Base-by-base conservation (phyloP, 2,797 vertebrate genomes). In the Rhinoraja longicauda region DNA sequence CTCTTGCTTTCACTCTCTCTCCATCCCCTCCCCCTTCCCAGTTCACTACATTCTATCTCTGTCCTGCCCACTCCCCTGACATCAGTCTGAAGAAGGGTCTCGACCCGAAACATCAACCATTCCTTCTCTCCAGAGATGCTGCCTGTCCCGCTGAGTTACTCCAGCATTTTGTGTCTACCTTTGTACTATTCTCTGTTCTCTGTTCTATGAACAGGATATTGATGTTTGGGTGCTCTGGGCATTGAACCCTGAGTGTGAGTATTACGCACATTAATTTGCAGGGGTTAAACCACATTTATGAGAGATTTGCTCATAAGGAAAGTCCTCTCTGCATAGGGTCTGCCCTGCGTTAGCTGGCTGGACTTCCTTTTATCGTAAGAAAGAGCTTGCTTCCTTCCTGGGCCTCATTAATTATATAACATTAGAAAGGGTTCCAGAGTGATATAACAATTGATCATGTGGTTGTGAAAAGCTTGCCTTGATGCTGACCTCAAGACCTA, bases 381-480 rank as follows among this genome's bases (percentile, higher is more conserved):
- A 62, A n/a, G 7, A 64, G 15, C 1, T 9, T 0, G 17, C 84
- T 67, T 88, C 84, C 84, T 88, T 88, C 59, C 59, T 88, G n/a
- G 64, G 21, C 59, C 32, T 67, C 59, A 67, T 88, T 36, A 88
- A 88, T 88, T 88, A 88, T 88, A 17, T 88, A 64, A 19, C 59
- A 10, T 64, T 19, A 88, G 84, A 88, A 67, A 26, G 10, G n/a
- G n/a, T 8, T 88, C 84, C 62, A 64, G n/a, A 64, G 59, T 67
- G 62, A n/a, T 17, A 67, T 6, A 88, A 67, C 84, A 88, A 88
- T 88, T 67, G 84, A 88, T 88, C 84, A 67, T 88, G 84, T 88
- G 19, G 62, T 64, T 21, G 59, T 64, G 59, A 36, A 88, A 32
- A 88, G n/a, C 81, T 29, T 57, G 53, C 3, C 57, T 15, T 15